Evolutionary conservation across 2,113 vertebrate species (phyloP), one percentile per base, ranked within the genome.

Genomic region (Ceyx melanurus): DNA sequence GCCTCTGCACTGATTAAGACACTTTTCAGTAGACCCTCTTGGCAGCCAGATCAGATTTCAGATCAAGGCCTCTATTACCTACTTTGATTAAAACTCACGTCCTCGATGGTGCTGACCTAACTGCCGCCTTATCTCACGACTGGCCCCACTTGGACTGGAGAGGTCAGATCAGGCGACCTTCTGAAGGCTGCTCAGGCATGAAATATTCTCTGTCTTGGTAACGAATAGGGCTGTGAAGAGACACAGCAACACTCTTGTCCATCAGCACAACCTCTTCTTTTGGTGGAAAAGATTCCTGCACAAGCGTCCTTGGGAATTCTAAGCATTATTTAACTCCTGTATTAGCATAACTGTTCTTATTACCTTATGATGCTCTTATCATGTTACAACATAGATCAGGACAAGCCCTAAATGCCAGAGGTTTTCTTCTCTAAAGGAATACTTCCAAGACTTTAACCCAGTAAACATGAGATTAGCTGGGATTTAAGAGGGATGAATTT

Each of bases 401-500:
- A 89, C 70, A 61, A 95, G 51, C 50, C 70, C 37, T 68, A 83
- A 54, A 26, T 60, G 13, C 53, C 1, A 1, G 54, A 80, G 75
- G 54, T 79, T 93, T 92, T 62, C 77, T 90, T 91, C 45, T 84
- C 40, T 61, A 77, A 66, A 93, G 48, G 66, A 94, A 90, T 85
- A 57, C 51, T 93, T 95, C 90, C 57, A 92, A 78, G 64, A n/a
- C n/a, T 82, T 83, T 40, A 86, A 9, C 71, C 70, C 48, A 82
- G 67, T 91, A 90, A 87, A 92, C 67, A 88, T 50, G 65, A 67
- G 50, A 56, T 96, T 80, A 97, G 51, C 71, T 87, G 84, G 78
- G 81, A 92, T 92, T 96, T 92, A 82, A 65, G 57, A 92, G 19
- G 64, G 86, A 85, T 90, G 67, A 84, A 71, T 86, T 90, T 82